A percentile compares a stretch with the other conserved stretches of the same genome.
phyloP scores from a whole-genome alignment of 2,888 invertebrate genomes.

The Schizaphis graminum region DNA sequence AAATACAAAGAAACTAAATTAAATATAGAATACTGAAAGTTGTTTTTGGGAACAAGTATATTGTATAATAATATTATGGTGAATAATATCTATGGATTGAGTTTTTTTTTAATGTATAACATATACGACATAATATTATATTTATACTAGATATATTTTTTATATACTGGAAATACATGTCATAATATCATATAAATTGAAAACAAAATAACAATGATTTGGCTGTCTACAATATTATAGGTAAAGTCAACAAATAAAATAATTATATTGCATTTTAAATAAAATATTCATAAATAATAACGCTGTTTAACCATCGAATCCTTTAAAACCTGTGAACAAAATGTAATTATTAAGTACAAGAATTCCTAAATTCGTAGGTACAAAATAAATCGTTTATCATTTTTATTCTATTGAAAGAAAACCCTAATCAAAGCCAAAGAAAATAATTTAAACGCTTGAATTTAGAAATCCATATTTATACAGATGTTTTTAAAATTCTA shows the following conservation, averaged over 20 bases:
- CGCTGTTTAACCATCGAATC: conserved; percentile 55
- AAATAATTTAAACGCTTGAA: background rate
- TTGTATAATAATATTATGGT: background rate
- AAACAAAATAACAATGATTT: conserved; percentile 31
- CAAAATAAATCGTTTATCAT: background rate
- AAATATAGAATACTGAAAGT: conserved; percentile 53
- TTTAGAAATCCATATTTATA: background rate
- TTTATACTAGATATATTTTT: background rate
- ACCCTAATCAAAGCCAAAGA: background rate
- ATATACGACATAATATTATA: background rate
- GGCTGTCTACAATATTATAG: conserved; percentile 49
- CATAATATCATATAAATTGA: background rate
- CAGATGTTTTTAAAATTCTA: background rate
- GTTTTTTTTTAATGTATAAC: background rate
- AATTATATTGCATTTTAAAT: conserved; percentile 61
- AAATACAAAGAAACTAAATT: conserved; percentile 31
- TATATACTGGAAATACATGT: conserved; percentile 19
- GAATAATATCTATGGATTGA: background rate
- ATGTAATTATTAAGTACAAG: background rate
- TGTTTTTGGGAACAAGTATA: conserved; percentile 20
- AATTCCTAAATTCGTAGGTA: background rate
- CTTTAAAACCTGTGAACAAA: conserved; percentile 58
- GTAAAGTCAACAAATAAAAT: conserved; percentile 41
- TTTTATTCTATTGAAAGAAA: background rate
- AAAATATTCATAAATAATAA: conserved; percentile 62